phyloP scores from a whole-genome alignment of 2,888 invertebrate species.

The Acrobasis repandana region DNA sequence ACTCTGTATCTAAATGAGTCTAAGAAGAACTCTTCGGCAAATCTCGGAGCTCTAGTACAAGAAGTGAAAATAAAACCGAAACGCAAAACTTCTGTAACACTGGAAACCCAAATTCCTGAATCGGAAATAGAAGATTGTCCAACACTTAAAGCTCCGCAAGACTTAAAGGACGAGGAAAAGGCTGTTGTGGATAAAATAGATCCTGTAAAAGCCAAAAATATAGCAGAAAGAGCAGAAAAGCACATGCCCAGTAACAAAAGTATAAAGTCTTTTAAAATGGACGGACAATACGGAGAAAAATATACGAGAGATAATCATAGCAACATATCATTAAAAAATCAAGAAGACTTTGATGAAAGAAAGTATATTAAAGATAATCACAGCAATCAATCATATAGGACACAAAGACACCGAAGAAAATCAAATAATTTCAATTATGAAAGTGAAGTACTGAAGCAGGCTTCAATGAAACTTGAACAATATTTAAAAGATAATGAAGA shows the following conservation, averaged over 20 bases:
- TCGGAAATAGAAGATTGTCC: constrained; percentile 80
- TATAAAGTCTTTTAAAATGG: constrained; percentile 70
- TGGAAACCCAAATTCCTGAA: constrained; percentile 72
- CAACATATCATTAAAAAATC: constrained; percentile 63
- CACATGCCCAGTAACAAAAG: constrained; percentile 65
- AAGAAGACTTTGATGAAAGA: constrained; percentile 69
- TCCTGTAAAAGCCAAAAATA: constrained; percentile 64
- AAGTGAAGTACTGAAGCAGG: constrained; percentile 82
- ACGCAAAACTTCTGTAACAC: constrained; percentile 66
- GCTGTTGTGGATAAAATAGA: constrained; percentile 68
- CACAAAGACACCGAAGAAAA: constrained; percentile 58
- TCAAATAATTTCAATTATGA: constrained; percentile 84
- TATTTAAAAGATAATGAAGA: constrained; percentile 71
- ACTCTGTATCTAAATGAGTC: constrained; percentile 77
- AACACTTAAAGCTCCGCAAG: constrained; percentile 76
- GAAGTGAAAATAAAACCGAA: constrained; percentile 67
- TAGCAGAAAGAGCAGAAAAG: constrained; percentile 66
- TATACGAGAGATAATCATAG: constrained; percentile 71
- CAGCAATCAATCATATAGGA: constrained; percentile 69
- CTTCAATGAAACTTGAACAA: constrained; percentile 78
- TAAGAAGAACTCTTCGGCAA: constrained; percentile 70
- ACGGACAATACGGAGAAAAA: constrained; percentile 68
- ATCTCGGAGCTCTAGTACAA: constrained; percentile 60
- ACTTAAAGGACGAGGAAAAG: constrained; percentile 79
- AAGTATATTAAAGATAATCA: constrained; percentile 74